Base-by-base conservation (phyloP, 2,113 vertebrate genomes). In the Sardina pilchardus region DNA sequence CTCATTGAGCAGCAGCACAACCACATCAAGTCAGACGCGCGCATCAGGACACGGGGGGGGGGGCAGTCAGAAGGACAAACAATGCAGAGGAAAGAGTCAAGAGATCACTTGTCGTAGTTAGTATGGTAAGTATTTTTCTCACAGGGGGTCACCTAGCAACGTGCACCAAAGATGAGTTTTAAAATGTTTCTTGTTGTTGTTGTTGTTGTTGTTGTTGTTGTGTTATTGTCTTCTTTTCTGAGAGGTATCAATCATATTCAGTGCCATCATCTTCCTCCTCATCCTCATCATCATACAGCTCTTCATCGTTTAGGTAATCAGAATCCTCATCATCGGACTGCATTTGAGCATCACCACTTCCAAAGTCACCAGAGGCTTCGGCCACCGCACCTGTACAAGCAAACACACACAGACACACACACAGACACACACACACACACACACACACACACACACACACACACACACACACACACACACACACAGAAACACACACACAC, bases 311-410 rank as follows among this genome's bases (percentile, higher is more conserved):
- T 86, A 96, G 94, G 86, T 96, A 92, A 26, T 94, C 94, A 0
- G 94, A 93, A 44, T 94, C 95, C 75, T 97, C 96, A 82, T 96
- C 95, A 84, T 97, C 97, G 1, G 93, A 92, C 94, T 97, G 96
- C 81, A 96, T 95, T 82, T 86, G 94, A 6, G 96, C 96, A 93
- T 98, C 97, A 0, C 98, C 98, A 85, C 98, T 99, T 81, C 97
- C 96, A 85, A 96, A 96, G 94, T 99, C 97, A 89, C 98, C 97
- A 0, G 98, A 99, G 48, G 96, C 96, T 90, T 99, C 97, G 91
- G 96, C 83, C 88, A 96, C 96, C 0, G 95, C 87, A 24, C 95
- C 96, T 97, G 6, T 56, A 71, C 50, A 82, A 42, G 86, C 2
- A 82, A 14, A 53, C 50, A 53, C 3, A 42, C 83, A 81, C 82